Evolutionary conservation across 30 jellyfish, hydroid and myxozoan species (phyloP).

Genomic region (Pelagia noctiluca): DNA sequence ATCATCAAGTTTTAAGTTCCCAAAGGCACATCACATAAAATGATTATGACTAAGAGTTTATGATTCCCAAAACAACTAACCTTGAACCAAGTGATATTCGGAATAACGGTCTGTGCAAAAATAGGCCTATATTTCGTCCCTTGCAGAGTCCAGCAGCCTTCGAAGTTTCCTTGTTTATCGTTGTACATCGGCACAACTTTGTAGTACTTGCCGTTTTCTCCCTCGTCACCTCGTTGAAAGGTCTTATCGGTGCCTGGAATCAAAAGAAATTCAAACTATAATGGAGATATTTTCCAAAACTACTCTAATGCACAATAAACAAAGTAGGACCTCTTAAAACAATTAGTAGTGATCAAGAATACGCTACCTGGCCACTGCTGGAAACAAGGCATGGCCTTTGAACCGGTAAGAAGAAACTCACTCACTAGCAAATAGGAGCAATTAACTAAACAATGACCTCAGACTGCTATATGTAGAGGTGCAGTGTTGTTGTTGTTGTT

Average conservation of each 20-base stretch:
- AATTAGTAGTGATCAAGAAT: neutral
- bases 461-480: too few species aligned
- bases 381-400: too few species aligned
- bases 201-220: constrained; percentile 76
- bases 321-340: neutral
- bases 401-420: too few species aligned
- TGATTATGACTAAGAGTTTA: too few species aligned
- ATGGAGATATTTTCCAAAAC: too few species aligned
- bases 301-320: too few species aligned
- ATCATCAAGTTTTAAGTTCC: too few species aligned
- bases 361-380: too few species aligned
- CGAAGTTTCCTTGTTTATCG: constrained; percentile 80
- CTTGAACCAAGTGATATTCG: constrained; percentile 96
- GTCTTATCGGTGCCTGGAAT: constrained; percentile 89
- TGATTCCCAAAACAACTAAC: constrained; percentile 57
- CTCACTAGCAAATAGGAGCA: too few species aligned
- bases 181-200: constrained; percentile 95
- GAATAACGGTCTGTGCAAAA: constrained; percentile 89
- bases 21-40: too few species aligned
- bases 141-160: constrained; percentile 91
- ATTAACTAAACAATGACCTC: too few species aligned
- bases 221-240: constrained; percentile 91
- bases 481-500: too few species aligned
- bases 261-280: neutral
- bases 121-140: constrained; percentile 89